phyloP scores from a whole-genome alignment of 35 echinoderm and acorn worm species.

The Ophiothrix spiculata region DNA sequence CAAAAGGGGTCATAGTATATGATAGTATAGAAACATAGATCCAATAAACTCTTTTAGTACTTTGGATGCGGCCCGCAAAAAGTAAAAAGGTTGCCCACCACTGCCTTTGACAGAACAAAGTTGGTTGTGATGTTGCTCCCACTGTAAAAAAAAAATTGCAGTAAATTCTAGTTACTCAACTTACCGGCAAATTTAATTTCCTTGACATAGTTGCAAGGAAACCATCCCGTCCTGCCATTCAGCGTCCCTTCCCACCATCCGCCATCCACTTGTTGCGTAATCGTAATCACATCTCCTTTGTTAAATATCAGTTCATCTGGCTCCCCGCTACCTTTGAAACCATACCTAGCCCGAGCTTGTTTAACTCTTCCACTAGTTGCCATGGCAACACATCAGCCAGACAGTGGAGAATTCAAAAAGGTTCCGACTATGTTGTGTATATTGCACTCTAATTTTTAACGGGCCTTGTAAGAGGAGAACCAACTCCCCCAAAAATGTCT shows the following conservation, averaged over 20 bases:
- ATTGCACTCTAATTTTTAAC: slow-evolving; percentile 5
- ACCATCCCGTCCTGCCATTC: slow-evolving; percentile 80
- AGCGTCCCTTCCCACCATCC: slow-evolving; percentile 97
- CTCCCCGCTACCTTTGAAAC: slow-evolving; percentile 58
- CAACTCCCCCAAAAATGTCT: too few species aligned
- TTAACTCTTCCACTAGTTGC: not conserved
- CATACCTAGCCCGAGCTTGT: slow-evolving; percentile 59
- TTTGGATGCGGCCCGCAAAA: too few species aligned
- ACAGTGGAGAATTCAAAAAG: too few species aligned
- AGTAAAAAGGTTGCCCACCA: too few species aligned
- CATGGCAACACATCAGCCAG: not conserved
- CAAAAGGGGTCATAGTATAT: too few species aligned
- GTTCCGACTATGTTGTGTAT: not conserved
- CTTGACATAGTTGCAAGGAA: slow-evolving; percentile 89
- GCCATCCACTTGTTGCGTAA: slow-evolving; percentile 80
- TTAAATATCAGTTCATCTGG: slow-evolving; percentile 67
- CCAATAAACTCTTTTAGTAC: too few species aligned
- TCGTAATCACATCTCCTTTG: slow-evolving; percentile 83
- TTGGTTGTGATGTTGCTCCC: too few species aligned
- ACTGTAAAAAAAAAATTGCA: too few species aligned
- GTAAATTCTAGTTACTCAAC: slow-evolving; percentile 2
- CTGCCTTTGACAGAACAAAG: too few species aligned
- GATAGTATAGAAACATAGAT: too few species aligned
- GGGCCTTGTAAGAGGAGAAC: too few species aligned
- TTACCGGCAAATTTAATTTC: slow-evolving; percentile 70